phyloP scores from a whole-genome alignment of 2,113 vertebrate genomes.

The Zosterops japonicus region DNA sequence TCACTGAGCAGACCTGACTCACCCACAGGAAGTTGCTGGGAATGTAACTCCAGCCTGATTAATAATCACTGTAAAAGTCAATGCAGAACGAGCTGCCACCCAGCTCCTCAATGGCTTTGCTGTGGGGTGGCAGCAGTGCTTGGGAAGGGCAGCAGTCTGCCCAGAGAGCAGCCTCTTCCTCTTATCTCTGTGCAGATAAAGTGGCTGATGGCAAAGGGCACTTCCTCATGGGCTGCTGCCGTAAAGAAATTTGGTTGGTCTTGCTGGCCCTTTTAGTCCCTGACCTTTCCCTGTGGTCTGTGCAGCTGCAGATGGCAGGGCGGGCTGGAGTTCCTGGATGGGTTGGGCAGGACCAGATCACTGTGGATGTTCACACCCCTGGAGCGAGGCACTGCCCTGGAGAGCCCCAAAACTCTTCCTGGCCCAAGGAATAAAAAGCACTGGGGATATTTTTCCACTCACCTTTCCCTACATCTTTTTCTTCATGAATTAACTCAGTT shows the following conservation, averaged over 20 bases:
- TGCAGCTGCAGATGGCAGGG: not conserved
- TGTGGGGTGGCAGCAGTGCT: not conserved
- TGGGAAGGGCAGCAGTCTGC: not conserved
- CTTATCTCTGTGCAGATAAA: not conserved
- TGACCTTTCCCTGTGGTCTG: not conserved
- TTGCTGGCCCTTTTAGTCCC: not conserved
- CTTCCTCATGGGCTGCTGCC: not conserved
- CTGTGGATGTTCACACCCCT: not conserved
- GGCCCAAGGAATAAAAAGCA: not conserved
- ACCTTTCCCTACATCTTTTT: not conserved
- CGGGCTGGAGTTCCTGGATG: not conserved
- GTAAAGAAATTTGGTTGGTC: fast-evolving
- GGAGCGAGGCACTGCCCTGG: not conserved
- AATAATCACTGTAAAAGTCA: not conserved
- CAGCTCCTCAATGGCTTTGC: not conserved
- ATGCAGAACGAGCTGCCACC: not conserved
- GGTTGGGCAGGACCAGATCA: not conserved
- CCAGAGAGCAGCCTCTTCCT: not conserved
- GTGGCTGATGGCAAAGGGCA: not conserved
- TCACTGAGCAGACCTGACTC: not conserved
- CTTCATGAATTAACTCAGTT: not conserved
- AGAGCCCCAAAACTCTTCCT: not conserved
- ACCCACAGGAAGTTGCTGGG: not conserved
- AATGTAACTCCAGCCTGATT: not conserved
- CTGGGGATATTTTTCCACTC: not conserved